Evolutionary conservation across 2,888 invertebrate species (phyloP), one percentile per base, ranked within the genome.

Genomic region (Itoplectis maculator): DNA sequence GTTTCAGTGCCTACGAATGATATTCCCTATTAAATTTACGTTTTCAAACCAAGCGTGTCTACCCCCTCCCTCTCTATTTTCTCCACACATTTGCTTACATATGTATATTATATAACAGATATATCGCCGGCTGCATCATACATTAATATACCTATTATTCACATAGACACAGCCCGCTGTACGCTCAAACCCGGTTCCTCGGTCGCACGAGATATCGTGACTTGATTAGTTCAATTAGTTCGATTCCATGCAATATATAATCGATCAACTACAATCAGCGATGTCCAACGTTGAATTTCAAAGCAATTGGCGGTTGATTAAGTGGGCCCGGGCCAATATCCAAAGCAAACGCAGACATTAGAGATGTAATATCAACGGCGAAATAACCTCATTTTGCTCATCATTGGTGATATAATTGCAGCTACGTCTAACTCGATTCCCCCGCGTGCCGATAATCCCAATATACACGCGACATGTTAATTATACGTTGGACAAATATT

Each of bases 141-240:
- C 40, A 13, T 5, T n/a, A n/a, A 29, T 29, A 35, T 42, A 54
- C 13, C 15, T 18, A 45, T 35, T 11, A 11, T 29, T 45, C 45
- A 9, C 40, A 35, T 15, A 68, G 15, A 51, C 13, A 15, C 15
- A 47, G 8, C 35, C 29, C 3, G 29, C 11, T 59, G 35, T 65
- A 72, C 13, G 45, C 40, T 35, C 45, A 29, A 20, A 1, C 29
- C 49, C 37, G 35, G 51, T 11, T 15, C 11, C 45, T 29, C 56
- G 9, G 23, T 15, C 70, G 29, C 18, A 37, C 59, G 15, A n/a
- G 11, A 18, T 56, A 70, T 56, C 15, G 59, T 45, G 23, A 35
- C 56, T 72, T 29, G 45, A 59, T 59, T 72, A 72, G 40, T 9
- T 45, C 70, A 72, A 72, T 72, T 72, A 72, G 70, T 45, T 59